A percentile compares a stretch with the other conserved stretches of the same genome.
Evolutionary conservation across 2,888 invertebrate species (phyloP).

Genomic region (Drosophila nr. fundita): DNA sequence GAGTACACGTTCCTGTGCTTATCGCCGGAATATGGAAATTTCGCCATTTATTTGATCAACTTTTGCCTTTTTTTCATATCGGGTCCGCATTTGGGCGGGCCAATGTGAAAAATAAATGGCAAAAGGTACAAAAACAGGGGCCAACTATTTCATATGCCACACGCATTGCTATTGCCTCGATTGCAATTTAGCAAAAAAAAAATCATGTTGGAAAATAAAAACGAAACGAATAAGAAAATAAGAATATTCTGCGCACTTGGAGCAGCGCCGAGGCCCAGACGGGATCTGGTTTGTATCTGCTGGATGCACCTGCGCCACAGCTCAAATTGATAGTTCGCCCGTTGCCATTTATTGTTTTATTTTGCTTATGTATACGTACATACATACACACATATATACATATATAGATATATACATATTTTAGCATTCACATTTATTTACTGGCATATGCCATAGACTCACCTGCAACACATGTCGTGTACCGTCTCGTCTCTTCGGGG

Average conservation of each 20-base stretch:
- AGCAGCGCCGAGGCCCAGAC: conserved; percentile 2
- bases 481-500: conserved; percentile 35
- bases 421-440: conserved; percentile 7
- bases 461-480: conserved; percentile 65
- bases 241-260: conserved; percentile 25
- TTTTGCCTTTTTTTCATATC: conserved; percentile 78
- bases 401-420: conserved; percentile 4
- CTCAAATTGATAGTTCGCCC: conserved; percentile 68
- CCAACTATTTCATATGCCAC: conserved; percentile 77
- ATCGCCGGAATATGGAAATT: conserved; percentile 79
- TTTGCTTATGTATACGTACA: conserved; percentile 33
- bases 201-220: conserved; percentile 78
- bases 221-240: conserved; percentile 24
- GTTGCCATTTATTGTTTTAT: conserved; percentile 54
- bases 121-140: conserved; percentile 65
- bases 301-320: conserved; percentile 67
- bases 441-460: conserved; percentile 28
- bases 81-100: conserved; percentile 28
- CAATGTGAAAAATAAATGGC: conserved; percentile 66
- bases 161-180: conserved; percentile 53
- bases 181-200: conserved; percentile 69
- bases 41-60: conserved; percentile 78
- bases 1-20: conserved; percentile 67
- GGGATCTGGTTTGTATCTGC: conserved; percentile 12
- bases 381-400: conserved; percentile 5